Conservation (phyloP, 2,113 vertebrate species). For the Miniopterus natalensis region DNA sequence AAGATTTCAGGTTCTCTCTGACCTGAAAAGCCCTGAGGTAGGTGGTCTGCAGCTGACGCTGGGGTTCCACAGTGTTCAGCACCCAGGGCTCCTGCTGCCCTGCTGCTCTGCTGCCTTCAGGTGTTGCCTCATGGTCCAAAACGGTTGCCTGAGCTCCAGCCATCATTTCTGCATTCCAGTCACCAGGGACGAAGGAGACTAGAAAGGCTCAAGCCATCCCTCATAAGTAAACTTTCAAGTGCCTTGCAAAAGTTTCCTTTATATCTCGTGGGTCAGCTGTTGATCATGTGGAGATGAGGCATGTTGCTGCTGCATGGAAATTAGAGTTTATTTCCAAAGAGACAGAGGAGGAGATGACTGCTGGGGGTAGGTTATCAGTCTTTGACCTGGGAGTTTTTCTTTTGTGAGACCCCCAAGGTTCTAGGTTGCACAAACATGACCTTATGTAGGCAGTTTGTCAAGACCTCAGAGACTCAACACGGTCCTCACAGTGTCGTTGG, state of each 20-base stretch:
- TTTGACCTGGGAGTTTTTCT: neutral
- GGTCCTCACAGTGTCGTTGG: neutral
- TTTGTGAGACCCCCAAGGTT: neutral
- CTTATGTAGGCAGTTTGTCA: neutral
- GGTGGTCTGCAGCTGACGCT: neutral
- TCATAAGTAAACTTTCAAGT: neutral
- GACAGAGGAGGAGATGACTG: neutral
- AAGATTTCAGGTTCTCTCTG: neutral
- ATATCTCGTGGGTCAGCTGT: too few relatives aligned
- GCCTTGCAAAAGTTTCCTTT: neutral
- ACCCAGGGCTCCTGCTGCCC: neutral
- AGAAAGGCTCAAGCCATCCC: neutral
- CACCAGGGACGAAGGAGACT: neutral
- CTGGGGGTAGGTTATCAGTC: neutral
- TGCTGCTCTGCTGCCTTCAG: neutral
- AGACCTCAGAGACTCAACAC: neutral
- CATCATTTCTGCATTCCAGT: neutral
- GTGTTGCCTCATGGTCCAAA: neutral
- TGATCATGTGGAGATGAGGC: neutral
- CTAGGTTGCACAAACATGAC: neutral
- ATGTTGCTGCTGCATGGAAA: neutral
- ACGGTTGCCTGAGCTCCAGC: neutral
- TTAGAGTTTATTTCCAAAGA: neutral
- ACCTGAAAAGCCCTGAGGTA: neutral
- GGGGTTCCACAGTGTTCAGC: neutral